A percentile compares a stretch with the other conserved stretches of the same genome.
These are phyloP conservation scores for Catagonus wagneri DNA, from an alignment of 2,113 vertebrate genomes.

Conservation along the genomic window DNA sequence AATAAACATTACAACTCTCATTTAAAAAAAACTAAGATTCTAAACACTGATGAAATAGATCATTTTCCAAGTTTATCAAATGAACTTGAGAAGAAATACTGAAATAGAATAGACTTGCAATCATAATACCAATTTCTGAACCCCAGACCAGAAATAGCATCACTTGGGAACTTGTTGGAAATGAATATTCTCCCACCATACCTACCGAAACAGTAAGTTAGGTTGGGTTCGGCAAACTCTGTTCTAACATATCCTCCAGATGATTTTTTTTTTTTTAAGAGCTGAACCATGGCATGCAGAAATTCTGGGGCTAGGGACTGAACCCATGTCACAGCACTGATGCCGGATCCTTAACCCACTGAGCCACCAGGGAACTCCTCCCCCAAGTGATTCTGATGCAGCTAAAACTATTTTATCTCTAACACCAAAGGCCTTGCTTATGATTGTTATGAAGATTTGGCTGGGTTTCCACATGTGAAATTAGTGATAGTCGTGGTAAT, in stretches of 20 bases:
- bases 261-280: neutral
- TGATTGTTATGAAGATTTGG: neutral
- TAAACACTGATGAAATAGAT: neutral
- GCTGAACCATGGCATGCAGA: too few relatives aligned
- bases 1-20: too few relatives aligned
- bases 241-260: neutral
- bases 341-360: too few relatives aligned
- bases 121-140: neutral
- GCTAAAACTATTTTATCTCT: neutral
- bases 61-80: slow-evolving; percentile 13
- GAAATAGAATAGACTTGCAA: neutral
- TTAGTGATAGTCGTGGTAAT: neutral
- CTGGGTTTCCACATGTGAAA: neutral
- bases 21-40: neutral
- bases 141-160: neutral
- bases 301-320: too few relatives aligned
- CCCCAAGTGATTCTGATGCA: neutral
- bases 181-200: neutral
- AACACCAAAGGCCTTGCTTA: neutral
- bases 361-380: too few relatives aligned
- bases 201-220: neutral
- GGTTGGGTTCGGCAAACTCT: neutral
- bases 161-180: neutral
- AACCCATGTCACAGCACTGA: too few relatives aligned
- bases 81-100: neutral